Conservation (phyloP, 2,797 vertebrate genomes). For the Sebastes steindachneri region DNA sequence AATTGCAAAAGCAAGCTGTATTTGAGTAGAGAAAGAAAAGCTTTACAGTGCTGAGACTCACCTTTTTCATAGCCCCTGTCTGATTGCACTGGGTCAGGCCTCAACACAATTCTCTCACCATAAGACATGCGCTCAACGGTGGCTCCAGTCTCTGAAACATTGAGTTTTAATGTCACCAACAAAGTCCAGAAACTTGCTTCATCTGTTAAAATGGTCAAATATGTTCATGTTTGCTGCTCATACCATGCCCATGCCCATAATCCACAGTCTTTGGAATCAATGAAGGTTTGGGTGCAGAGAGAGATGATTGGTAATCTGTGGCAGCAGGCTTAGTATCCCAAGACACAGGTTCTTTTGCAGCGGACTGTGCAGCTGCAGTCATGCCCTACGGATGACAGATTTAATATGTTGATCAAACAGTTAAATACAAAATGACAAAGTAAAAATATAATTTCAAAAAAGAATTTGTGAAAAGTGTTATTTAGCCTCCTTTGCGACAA, state of each 20-base stretch:
- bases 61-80: constrained; percentile 94
- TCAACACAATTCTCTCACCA: constrained; percentile 93
- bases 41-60: constrained; percentile 48
- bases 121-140: constrained; percentile 96
- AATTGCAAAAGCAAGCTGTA: background rate
- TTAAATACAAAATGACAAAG: background rate
- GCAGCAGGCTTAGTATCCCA: constrained; percentile 82
- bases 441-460: background rate
- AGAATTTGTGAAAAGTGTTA: background rate
- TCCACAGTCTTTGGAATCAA: constrained; percentile 95
- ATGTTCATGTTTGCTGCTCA: background rate
- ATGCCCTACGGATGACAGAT: constrained; percentile 67
- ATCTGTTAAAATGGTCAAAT: background rate
- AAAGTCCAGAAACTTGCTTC: background rate
- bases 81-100: constrained; percentile 89
- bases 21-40: background rate
- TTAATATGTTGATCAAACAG: background rate
- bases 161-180: constrained; percentile 3
- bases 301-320: constrained; percentile 65
- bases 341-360: constrained; percentile 43
- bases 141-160: constrained; percentile 85
- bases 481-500: no score
- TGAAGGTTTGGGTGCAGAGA: constrained; percentile 77
- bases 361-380: constrained; percentile 52
- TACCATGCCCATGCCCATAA: constrained; percentile 93